These are phyloP conservation scores for Diplolepis rosae DNA, from an alignment of 2,888 invertebrate species.

Conservation along the genomic window DNA sequence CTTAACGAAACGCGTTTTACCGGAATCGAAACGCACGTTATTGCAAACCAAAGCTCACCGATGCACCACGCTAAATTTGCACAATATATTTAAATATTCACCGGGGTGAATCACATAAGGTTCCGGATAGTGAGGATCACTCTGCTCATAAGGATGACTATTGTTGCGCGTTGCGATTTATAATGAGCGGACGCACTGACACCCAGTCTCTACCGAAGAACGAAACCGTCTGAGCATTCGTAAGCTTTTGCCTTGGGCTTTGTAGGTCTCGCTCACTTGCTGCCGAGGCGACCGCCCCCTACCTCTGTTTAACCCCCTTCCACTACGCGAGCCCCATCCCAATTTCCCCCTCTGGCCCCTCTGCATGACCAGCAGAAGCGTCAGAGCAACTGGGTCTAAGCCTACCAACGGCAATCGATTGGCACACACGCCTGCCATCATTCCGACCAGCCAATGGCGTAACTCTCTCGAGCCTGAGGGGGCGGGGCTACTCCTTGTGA, in stretches of 20 bases:
- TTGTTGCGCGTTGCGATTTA: constrained; percentile 33
- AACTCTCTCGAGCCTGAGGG: constrained; percentile 44
- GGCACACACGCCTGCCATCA: constrained; percentile 72
- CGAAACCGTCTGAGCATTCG: constrained; percentile 66
- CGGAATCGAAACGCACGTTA: background rate
- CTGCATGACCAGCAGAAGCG: constrained; percentile 48
- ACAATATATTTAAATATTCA: background rate
- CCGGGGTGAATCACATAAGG: background rate
- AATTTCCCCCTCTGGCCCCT: constrained; percentile 39
- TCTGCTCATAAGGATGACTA: background rate
- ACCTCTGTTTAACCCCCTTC: constrained; percentile 18
- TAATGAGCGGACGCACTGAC: constrained; percentile 63
- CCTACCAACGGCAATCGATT: constrained; percentile 68
- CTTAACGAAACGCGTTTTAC: no score
- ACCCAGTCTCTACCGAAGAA: constrained; percentile 71
- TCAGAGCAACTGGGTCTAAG: constrained; percentile 50
- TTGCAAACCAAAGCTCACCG: background rate
- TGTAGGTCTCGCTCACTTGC: constrained; percentile 39
- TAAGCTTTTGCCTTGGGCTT: constrained; percentile 70
- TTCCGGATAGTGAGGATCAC: background rate
- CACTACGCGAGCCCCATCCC: constrained; percentile 46
- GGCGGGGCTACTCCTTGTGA: constrained; percentile 61
- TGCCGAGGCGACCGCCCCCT: constrained; percentile 37
- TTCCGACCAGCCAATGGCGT: constrained; percentile 65
- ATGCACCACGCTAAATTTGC: background rate